A percentile compares a stretch with the other conserved stretches of the same genome.
phyloP scores from a whole-genome alignment of 2,113 vertebrate genomes.

The Rhegmatorhina hoffmannsi region DNA sequence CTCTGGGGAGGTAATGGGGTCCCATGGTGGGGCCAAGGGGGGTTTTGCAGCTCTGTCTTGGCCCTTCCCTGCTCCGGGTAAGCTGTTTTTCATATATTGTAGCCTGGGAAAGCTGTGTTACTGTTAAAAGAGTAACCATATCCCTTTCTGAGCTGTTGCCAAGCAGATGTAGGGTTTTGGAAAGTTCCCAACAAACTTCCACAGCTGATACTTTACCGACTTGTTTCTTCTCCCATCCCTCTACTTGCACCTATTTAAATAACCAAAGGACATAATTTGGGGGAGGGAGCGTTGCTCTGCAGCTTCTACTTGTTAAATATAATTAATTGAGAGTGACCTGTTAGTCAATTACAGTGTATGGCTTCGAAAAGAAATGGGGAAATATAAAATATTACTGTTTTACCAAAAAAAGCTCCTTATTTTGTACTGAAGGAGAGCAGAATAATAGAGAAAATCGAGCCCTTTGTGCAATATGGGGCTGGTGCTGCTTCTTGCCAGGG shows the following conservation, averaged over 20 bases:
- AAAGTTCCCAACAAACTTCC: conserved; percentile 81
- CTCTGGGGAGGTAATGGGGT: not conserved
- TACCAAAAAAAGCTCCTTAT: not conserved
- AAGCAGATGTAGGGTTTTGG: conserved; percentile 85
- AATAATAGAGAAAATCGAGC: not conserved
- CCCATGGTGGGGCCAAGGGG: not conserved
- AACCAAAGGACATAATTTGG: conserved; percentile 44
- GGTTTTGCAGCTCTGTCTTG: not conserved
- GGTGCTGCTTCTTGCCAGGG: not conserved
- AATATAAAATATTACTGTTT: conserved; percentile 32
- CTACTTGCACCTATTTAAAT: conserved; percentile 66
- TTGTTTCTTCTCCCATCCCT: conserved; percentile 65
- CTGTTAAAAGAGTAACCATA: conserved; percentile 82
- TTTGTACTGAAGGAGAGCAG: not conserved
- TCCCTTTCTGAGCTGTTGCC: conserved; percentile 80
- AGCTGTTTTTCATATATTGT: conserved; percentile 80
- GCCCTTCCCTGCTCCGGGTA: conserved; percentile 67
- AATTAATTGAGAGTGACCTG: conserved; percentile 38
- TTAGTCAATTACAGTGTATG: not conserved
- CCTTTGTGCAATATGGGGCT: not conserved
- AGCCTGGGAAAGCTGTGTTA: conserved; percentile 82
- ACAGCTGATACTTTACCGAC: conserved; percentile 72
- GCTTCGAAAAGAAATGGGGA: not conserved
- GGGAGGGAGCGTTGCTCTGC: conserved; percentile 20
- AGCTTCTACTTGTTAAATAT: conserved; percentile 36